Conservation (phyloP, 2,797 vertebrate genomes). For the Leptoclinus maculatus region DNA sequence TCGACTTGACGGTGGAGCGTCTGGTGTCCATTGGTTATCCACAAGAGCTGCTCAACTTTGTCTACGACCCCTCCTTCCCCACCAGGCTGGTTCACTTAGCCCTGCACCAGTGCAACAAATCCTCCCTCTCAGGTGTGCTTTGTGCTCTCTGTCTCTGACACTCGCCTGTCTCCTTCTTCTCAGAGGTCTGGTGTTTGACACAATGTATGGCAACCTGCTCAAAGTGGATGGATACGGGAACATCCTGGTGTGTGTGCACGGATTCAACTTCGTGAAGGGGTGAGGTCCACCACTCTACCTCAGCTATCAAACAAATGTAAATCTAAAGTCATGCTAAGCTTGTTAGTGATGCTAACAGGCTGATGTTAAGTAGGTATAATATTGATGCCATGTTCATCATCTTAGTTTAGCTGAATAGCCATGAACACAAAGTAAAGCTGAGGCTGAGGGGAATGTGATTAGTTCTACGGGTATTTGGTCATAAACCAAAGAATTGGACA, state of each 20-base stretch:
- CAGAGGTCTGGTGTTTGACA: constrained; percentile 97
- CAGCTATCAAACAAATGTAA: background rate
- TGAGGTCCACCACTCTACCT: constrained; percentile 74
- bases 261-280: constrained; percentile 97
- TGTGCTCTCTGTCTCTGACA: constrained; percentile 46
- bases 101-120: too few species aligned
- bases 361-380: background rate
- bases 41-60: constrained; percentile 95
- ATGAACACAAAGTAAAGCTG: too few species aligned
- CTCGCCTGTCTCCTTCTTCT: constrained; percentile 10
- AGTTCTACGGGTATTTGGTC: too few species aligned
- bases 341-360: background rate
- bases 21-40: constrained; percentile 97
- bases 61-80: constrained; percentile 96
- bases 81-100: constrained; percentile 90
- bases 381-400: background rate
- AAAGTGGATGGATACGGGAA: constrained; percentile 98
- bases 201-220: constrained; percentile 92
- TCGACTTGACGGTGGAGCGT: constrained; percentile 95
- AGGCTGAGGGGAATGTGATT: too few species aligned
- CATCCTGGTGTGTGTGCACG: constrained; percentile 96
- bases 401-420: background rate
- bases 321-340: background rate
- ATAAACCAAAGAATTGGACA: too few species aligned
- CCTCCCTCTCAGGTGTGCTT: constrained; percentile 37